A percentile compares a stretch with the other conserved stretches of the same genome.
These are phyloP conservation scores for Drosophila arizonae DNA, from an alignment of 1,140 invertebrate genomes.

Conservation along the genomic window DNA sequence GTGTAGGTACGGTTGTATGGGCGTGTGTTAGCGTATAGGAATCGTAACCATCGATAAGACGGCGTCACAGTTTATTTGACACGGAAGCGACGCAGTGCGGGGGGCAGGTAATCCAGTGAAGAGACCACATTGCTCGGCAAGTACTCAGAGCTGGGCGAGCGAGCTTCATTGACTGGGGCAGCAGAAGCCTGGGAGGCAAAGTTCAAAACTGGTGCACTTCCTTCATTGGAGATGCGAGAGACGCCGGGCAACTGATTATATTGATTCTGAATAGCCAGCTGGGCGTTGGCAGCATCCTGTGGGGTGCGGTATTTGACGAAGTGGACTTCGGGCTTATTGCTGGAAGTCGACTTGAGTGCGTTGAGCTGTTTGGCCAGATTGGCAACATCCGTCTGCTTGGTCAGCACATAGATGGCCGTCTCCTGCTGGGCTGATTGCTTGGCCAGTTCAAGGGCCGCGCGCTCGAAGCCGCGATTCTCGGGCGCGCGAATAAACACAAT, in stretches of 20 bases:
- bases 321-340: conserved; percentile 72
- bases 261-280: conserved; percentile 69
- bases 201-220: conserved; percentile 72
- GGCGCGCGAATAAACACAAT: conserved; percentile 75
- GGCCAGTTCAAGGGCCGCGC: conserved; percentile 67
- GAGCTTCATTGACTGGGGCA: not conserved
- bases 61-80: conserved; percentile 50
- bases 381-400: conserved; percentile 68
- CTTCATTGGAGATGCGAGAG: conserved; percentile 61
- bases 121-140: conserved; percentile 61
- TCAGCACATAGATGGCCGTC: conserved; percentile 77
- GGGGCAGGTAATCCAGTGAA: conserved; percentile 66
- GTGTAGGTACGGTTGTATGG: conserved; percentile 10
- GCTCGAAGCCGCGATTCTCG: conserved; percentile 61
- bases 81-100: conserved; percentile 68
- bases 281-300: conserved; percentile 73
- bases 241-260: conserved; percentile 71
- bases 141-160: conserved; percentile 46
- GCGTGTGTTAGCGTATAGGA: conserved; percentile 52
- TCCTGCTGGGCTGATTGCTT: conserved; percentile 70
- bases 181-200: conserved; percentile 59
- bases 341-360: conserved; percentile 62
- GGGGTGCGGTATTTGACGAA: conserved; percentile 79
- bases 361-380: conserved; percentile 71
- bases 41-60: conserved; percentile 47